Percentiles rank a stretch among this genome's conserved stretches.
phyloP scores from a whole-genome alignment of 2,888 invertebrate species.

The Siphlonurus alternatus region DNA sequence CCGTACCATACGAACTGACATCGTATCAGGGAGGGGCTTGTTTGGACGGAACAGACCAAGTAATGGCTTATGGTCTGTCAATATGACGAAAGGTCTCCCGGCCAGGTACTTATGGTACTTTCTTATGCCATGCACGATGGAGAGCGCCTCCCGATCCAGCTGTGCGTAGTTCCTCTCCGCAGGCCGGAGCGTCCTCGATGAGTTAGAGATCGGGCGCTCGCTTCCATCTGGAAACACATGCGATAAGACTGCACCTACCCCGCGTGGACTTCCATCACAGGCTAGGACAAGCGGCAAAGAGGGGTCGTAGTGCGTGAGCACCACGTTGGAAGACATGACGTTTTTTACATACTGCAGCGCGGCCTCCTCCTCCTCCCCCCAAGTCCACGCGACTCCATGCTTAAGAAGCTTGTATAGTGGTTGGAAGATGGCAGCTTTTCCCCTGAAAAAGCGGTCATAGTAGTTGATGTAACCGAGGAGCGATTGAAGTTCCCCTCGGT shows the following conservation, averaged over 20 bases:
- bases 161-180: constrained; percentile 15
- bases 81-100: constrained; percentile 17
- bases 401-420: neutral
- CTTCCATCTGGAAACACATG: constrained; percentile 16
- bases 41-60: constrained; percentile 21
- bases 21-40: constrained; percentile 18
- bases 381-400: neutral
- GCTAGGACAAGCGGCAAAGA: too few species aligned
- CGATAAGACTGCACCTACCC: constrained; percentile 16
- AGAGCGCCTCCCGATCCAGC: constrained; percentile 18
- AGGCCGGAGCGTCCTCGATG: constrained; percentile 17
- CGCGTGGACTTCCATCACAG: constrained; percentile 21
- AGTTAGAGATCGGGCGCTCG: constrained; percentile 19
- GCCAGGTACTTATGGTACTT: constrained; percentile 16
- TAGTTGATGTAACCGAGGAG: neutral
- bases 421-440: neutral
- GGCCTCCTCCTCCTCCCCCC: neutral
- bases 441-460: neutral
- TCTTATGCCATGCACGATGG: constrained; percentile 19
- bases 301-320: constrained; percentile 20
- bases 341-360: neutral
- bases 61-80: constrained; percentile 26
- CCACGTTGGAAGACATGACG: constrained; percentile 11
- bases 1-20: constrained; percentile 20
- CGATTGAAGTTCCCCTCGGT: neutral